Evolutionary conservation across 2,797 vertebrate species (phyloP).

Genomic region (Myripristis murdjan): DNA sequence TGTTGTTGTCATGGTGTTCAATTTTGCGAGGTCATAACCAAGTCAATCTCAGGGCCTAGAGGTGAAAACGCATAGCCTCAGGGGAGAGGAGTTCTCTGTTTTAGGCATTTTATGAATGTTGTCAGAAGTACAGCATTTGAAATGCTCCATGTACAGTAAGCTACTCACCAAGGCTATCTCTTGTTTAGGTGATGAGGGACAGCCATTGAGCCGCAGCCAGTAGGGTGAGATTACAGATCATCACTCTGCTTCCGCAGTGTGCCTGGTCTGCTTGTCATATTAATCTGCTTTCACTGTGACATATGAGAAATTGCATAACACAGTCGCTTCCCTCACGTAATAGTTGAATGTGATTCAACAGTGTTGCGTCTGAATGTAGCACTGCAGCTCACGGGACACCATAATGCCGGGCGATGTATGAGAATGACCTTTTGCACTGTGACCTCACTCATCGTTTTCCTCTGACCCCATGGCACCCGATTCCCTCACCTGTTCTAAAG

Average conservation of each 20-base stretch:
- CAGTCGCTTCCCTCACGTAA: conserved; percentile 35
- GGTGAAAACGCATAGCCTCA: neutral
- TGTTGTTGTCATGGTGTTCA: neutral
- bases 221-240: conserved; percentile 52
- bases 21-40: neutral
- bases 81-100: neutral
- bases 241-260: conserved; percentile 30
- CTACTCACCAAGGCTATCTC: conserved; percentile 7
- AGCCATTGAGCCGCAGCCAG: conserved; percentile 32
- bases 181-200: conserved; percentile 29
- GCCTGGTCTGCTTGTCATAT: conserved; percentile 36
- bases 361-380: conserved; percentile 20
- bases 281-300: conserved; percentile 66
- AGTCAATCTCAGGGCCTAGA: neutral
- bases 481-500: conserved; percentile 28
- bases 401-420: conserved; percentile 33
- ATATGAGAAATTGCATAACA: conserved; percentile 66
- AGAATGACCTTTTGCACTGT: conserved; percentile 47
- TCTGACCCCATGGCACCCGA: conserved; percentile 15
- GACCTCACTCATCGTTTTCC: conserved; percentile 48
- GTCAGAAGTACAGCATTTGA: neutral
- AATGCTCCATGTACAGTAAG: neutral
- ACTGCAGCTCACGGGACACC: conserved; percentile 25
- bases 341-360: conserved; percentile 32
- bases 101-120: neutral